Conservation (phyloP, 2,888 invertebrate species). For the Pyralis farinalis region DNA sequence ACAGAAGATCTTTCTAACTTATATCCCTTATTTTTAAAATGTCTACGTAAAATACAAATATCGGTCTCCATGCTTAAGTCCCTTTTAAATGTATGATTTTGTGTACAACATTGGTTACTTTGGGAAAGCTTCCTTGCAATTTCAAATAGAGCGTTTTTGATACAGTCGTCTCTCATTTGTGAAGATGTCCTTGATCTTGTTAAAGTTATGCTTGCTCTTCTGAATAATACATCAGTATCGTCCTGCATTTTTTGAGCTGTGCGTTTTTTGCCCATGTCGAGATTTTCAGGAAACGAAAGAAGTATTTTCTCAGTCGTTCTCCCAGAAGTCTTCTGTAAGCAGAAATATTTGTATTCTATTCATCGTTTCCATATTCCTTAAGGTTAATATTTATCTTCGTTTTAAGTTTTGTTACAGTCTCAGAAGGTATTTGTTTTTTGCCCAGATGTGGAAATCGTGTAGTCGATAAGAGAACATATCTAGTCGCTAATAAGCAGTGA, state of each 20-base stretch:
- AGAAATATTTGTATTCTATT: slow-evolving; percentile 63
- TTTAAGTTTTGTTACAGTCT: too few species aligned
- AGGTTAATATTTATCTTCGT: too few species aligned
- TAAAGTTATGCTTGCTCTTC: too few species aligned
- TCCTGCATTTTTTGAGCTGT: slow-evolving; percentile 26
- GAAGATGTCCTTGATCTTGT: background rate
- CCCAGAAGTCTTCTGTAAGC: slow-evolving; percentile 58
- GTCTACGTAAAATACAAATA: slow-evolving; percentile 50
- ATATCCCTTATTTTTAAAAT: slow-evolving; percentile 42
- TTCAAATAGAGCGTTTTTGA: slow-evolving; percentile 32
- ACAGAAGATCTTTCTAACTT: slow-evolving; percentile 29
- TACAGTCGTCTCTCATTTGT: slow-evolving; percentile 14
- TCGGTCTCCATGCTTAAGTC: slow-evolving; percentile 65
- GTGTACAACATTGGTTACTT: slow-evolving; percentile 27
- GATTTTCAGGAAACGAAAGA: slow-evolving; percentile 6
- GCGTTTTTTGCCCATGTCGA: slow-evolving; percentile 42
- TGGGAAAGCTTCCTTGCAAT: slow-evolving; percentile 38
- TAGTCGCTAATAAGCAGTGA: too few species aligned
- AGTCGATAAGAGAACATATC: too few species aligned
- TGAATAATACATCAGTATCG: slow-evolving; percentile 24
- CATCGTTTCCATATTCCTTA: slow-evolving; percentile 32
- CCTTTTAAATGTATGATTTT: slow-evolving; percentile 42
- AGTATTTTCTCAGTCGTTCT: slow-evolving; percentile 12
- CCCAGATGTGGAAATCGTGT: too few species aligned
- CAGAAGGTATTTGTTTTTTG: too few species aligned